phyloP scores from a whole-genome alignment of 2,113 vertebrate species.

The Crotalus tigris region DNA sequence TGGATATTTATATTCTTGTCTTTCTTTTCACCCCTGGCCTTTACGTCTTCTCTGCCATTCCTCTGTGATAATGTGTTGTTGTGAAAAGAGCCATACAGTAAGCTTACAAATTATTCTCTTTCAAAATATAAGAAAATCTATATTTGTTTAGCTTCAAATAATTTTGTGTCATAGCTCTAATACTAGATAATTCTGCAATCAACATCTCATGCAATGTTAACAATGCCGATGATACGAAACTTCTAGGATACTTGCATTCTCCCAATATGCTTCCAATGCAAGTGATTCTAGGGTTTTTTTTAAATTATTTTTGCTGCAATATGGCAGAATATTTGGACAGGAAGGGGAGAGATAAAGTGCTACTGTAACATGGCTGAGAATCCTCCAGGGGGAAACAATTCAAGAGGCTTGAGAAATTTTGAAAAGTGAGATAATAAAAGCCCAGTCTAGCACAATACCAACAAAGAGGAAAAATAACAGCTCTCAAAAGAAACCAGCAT shows the following conservation, averaged over 20 bases:
- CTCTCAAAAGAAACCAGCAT: too few relatives aligned
- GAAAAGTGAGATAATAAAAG: too few relatives aligned
- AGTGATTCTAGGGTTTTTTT: background rate
- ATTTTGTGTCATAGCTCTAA: background rate
- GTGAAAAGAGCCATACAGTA: background rate
- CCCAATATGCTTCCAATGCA: background rate
- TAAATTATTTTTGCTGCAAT: background rate
- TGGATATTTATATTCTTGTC: background rate
- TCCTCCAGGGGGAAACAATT: too few relatives aligned
- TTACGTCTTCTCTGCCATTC: background rate
- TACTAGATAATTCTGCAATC: background rate
- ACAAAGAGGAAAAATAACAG: too few relatives aligned
- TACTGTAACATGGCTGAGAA: background rate
- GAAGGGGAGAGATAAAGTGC: background rate
- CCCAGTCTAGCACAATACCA: too few relatives aligned
- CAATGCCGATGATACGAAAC: background rate
- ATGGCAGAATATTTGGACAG: background rate
- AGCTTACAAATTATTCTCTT: background rate
- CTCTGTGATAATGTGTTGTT: background rate
- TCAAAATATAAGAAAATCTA: background rate
- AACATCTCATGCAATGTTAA: background rate
- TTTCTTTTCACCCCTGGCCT: background rate
- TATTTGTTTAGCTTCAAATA: background rate
- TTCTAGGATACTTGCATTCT: background rate
- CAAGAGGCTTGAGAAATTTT: too few relatives aligned